Evolutionary conservation across 2,113 vertebrate species (phyloP).

Genomic region (Willisornis vidua): DNA sequence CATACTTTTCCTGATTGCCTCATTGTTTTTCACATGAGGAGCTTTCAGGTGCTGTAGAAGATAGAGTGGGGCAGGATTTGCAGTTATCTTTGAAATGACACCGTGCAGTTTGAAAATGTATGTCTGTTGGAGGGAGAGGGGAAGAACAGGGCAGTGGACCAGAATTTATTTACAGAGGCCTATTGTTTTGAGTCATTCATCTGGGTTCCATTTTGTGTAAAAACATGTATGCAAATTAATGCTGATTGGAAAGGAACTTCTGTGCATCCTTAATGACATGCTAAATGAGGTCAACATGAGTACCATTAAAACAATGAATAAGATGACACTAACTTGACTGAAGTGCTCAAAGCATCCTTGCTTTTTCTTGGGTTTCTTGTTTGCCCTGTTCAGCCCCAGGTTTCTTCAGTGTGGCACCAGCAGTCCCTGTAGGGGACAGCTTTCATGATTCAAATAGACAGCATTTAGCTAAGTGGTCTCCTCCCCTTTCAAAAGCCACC

Average conservation of each 20-base stretch:
- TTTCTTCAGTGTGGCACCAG: not conserved
- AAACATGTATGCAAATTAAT: constrained; percentile 24
- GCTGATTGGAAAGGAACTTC: not conserved
- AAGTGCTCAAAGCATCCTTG: not conserved
- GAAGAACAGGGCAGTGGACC: not conserved
- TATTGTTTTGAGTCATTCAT: not conserved
- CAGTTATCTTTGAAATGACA: not conserved
- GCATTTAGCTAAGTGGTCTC: not conserved
- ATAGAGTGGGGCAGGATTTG: not conserved
- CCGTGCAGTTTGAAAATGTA: not conserved
- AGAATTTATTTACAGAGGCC: not conserved
- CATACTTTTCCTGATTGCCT: not conserved
- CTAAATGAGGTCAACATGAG: not conserved
- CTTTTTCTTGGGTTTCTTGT: not conserved
- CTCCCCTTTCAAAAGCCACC: not conserved
- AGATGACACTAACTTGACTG: not conserved
- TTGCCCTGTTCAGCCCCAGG: not conserved
- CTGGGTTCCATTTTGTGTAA: not conserved
- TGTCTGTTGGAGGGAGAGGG: not conserved
- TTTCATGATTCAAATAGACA: not conserved
- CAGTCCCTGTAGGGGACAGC: not conserved
- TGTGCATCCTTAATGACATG: not conserved
- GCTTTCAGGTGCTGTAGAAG: not conserved
- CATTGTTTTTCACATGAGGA: not conserved
- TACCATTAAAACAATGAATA: not conserved